Evolutionary conservation across 2,888 invertebrate genomes (phyloP).

Genomic region (Ganaspis brasiliensis): DNA sequence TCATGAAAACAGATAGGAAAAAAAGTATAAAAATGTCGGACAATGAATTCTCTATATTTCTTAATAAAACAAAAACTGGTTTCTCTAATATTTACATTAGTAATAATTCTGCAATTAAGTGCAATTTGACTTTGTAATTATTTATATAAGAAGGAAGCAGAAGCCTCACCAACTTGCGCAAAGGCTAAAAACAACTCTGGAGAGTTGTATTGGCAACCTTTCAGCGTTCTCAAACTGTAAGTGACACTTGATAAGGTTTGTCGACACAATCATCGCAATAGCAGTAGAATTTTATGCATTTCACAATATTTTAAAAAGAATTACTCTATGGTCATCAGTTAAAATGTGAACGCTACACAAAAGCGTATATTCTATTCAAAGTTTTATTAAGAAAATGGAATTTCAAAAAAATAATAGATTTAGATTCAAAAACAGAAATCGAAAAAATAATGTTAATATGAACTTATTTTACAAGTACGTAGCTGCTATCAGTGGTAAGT

Average conservation of each 20-base stretch:
- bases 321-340: background rate
- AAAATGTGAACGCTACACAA: background rate
- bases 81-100: constrained; percentile 7
- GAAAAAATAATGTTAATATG: constrained; percentile 3
- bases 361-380: background rate
- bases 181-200: constrained; percentile 15
- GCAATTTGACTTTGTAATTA: constrained; percentile 15
- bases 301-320: background rate
- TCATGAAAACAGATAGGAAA: background rate
- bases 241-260: constrained; percentile 10
- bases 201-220: constrained; percentile 10
- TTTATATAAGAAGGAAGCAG: constrained; percentile 4
- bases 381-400: background rate
- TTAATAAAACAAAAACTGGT: background rate
- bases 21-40: background rate
- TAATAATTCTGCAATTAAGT: constrained; percentile 4
- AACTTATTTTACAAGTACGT: constrained; percentile 8
- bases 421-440: background rate
- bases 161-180: constrained; percentile 5
- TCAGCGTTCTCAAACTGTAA: background rate
- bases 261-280: background rate
- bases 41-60: constrained; percentile 6
- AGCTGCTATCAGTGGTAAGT: constrained; percentile 2
- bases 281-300: background rate
- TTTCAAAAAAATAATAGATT: background rate